Base-by-base conservation (phyloP, 2,113 vertebrate species). In the Chauna torquata region DNA sequence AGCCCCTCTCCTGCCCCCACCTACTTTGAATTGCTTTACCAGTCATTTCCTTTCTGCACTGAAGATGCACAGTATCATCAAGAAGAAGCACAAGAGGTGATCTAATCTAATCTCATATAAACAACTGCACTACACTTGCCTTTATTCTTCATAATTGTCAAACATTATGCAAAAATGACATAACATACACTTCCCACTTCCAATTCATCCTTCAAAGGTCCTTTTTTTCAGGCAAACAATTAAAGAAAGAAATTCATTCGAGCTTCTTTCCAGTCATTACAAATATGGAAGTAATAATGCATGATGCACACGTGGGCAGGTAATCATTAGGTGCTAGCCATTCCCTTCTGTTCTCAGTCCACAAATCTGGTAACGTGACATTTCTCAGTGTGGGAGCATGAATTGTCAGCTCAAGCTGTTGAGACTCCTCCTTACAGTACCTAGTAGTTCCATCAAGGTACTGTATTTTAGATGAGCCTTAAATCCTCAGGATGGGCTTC, bases 301-400 rank as follows among this genome's bases (percentile, higher is more conserved):
- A 36, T 1, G 2, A 59, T 34, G 76, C 64, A 78, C 59, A 55
- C 0, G 3, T 19, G 91, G 62, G 68, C 71, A 70, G 62, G 80
- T 65, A 90, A 74, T 82, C 0, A 79, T 77, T 88, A 92, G 94
- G 95, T 70, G 88, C 94, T n/a, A 97, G 94, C 80, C 95, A 58
- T 94, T 86, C 82, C 92, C 92, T 94, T 95, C 95, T 95, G 96
- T 86, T 97, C 91, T 59, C 76, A 81, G 69, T 88, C 88, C 88
- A 66, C 80, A 92, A 28, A 92, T 83, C 80, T 88, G 88, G 59
- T 75, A 70, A 92, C n/a, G 91, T 91, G 94, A 91, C 86, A 96
- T 92, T 27, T 77, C 79, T 75, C 86, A 57, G 36, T 3, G 80
- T 95, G 91, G 95, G 94, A 96, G 94, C 72, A 94, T 2, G n/a